Percentiles rank a stretch among this genome's conserved stretches.
phyloP scores from a whole-genome alignment of 2,797 vertebrate species.

The Momotus momota region DNA sequence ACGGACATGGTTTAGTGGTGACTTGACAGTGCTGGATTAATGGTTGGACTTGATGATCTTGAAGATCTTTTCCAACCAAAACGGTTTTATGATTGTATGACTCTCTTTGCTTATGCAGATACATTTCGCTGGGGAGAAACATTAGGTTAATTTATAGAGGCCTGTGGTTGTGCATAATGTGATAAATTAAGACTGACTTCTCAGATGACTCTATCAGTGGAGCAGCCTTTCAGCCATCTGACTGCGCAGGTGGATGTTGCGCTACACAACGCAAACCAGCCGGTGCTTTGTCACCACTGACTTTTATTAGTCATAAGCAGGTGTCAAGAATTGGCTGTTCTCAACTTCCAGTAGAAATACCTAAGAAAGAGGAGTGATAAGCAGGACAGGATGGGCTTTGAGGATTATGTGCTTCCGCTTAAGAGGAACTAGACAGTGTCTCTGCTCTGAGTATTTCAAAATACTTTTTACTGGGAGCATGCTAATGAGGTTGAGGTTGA shows the following conservation, averaged over 20 bases:
- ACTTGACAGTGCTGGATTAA: not conserved
- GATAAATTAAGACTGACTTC: not conserved
- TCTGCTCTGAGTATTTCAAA: not conserved
- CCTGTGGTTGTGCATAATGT: not conserved
- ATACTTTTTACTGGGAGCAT: not conserved
- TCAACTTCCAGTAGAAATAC: not conserved
- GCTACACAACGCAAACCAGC: not conserved
- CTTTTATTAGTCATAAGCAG: not conserved
- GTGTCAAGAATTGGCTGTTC: not conserved
- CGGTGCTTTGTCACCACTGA: not conserved
- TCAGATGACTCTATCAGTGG: not conserved
- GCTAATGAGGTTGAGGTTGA: not conserved
- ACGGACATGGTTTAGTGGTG: not conserved
- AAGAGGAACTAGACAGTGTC: not conserved
- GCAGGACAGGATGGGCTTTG: not conserved
- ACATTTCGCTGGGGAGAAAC: not conserved
- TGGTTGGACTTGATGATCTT: not conserved
- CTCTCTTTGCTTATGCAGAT: not conserved
- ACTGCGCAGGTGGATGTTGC: rapidly evolving
- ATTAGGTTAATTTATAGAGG: not conserved
- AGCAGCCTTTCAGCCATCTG: not conserved
- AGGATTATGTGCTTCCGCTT: not conserved
- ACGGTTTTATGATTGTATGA: not conserved
- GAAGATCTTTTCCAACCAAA: too few species aligned
- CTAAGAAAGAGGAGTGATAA: not conserved